These are phyloP conservation scores for Montipora foliosa DNA, from an alignment of 64 coral and sea anemone species.

Conservation along the genomic window DNA sequence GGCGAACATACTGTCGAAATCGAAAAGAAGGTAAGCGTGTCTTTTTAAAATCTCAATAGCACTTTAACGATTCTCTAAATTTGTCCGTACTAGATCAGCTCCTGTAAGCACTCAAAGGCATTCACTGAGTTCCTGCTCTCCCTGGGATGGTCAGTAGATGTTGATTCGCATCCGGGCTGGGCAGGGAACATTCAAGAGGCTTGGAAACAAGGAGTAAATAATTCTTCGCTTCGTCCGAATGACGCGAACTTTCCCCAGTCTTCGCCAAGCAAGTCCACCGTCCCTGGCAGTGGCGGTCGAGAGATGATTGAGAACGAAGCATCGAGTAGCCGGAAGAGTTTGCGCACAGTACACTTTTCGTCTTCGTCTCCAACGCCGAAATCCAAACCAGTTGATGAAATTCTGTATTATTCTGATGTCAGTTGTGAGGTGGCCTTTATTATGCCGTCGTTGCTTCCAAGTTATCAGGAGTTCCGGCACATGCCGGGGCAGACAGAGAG, in stretches of 20 bases:
- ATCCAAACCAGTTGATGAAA: constrained; percentile 74
- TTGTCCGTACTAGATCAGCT: constrained; percentile 53
- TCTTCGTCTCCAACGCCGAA: background rate
- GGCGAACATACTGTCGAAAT: too few relatives aligned
- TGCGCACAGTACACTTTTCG: background rate
- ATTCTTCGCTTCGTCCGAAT: background rate
- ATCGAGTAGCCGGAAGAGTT: background rate
- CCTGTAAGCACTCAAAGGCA: constrained; percentile 84
- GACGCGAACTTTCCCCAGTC: constrained; percentile 13
- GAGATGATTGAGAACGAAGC: constrained; percentile 44
- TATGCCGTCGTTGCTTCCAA: constrained; percentile 81
- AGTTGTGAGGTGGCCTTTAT: constrained; percentile 94
- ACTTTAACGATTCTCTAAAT: background rate
- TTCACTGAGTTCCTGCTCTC: constrained; percentile 93
- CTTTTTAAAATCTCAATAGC: too few relatives aligned
- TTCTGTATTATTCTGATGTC: constrained; percentile 92
- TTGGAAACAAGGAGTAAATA: constrained; percentile 74
- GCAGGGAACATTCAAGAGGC: constrained; percentile 84
- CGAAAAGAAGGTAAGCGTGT: too few relatives aligned
- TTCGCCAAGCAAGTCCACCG: constrained; percentile 73
- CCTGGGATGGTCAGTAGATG: constrained; percentile 91
- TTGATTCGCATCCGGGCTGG: constrained; percentile 88
- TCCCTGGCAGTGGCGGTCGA: constrained; percentile 69
- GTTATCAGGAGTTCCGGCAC: constrained; percentile 70
- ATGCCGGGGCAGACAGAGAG: constrained; percentile 55